Conservation (phyloP, 2,888 invertebrate genomes). For the Antheraea assamensis region DNA sequence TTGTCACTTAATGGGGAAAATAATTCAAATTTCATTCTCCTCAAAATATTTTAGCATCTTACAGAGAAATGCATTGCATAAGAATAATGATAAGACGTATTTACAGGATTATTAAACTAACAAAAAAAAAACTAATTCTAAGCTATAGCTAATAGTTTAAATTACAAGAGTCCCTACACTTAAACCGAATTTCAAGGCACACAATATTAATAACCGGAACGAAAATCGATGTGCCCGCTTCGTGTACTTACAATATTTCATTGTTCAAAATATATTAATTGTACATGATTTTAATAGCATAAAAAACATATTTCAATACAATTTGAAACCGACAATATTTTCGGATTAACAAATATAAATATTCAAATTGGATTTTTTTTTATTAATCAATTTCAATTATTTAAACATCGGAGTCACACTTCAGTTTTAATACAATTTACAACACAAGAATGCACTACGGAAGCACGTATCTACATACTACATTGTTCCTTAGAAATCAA, state of each 20-base stretch:
- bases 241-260: slow-evolving; percentile 11
- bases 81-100: slow-evolving; percentile 76
- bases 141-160: slow-evolving; percentile 62
- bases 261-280: neutral
- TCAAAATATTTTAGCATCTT: slow-evolving; percentile 66
- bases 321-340: neutral
- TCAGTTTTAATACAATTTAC: neutral
- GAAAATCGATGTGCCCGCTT: slow-evolving; percentile 32
- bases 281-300: neutral
- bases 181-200: slow-evolving; percentile 66
- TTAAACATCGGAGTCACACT: neutral
- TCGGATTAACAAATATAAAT: neutral
- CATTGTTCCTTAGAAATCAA: slow-evolving; percentile 53
- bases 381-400: neutral
- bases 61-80: slow-evolving; percentile 79
- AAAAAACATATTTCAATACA: neutral
- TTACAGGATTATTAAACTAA: slow-evolving; percentile 58
- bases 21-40: slow-evolving; percentile 76
- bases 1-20: slow-evolving; percentile 78
- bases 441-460: slow-evolving; percentile 45
- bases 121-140: slow-evolving; percentile 30
- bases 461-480: slow-evolving; percentile 71
- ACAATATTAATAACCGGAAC: slow-evolving; percentile 29
- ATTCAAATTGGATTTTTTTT: neutral
- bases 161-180: slow-evolving; percentile 62